These are phyloP conservation scores for Melanargia galathea DNA, from an alignment of 2,888 invertebrate genomes.

Conservation along the genomic window DNA sequence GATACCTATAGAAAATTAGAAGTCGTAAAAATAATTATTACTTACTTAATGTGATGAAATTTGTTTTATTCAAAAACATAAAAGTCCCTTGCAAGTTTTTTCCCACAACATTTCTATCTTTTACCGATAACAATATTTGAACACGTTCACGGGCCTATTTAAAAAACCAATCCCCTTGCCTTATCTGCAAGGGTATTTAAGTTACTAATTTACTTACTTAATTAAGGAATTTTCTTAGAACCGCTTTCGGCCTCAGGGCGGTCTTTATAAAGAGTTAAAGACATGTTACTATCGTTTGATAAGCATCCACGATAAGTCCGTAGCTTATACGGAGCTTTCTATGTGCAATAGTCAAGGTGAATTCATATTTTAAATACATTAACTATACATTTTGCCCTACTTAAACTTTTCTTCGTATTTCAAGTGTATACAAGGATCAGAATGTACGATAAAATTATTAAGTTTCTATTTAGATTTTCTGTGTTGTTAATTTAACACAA, in stretches of 20 bases:
- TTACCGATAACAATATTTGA: slow-evolving; percentile 40
- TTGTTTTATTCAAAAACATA: background rate
- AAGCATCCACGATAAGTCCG: background rate
- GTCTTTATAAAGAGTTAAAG: slow-evolving; percentile 21
- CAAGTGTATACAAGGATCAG: no score
- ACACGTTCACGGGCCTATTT: slow-evolving; percentile 29
- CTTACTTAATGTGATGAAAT: background rate
- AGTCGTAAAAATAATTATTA: no score
- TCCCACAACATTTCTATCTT: background rate
- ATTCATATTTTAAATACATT: no score
- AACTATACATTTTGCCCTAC: no score
- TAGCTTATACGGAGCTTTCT: background rate
- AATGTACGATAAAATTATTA: no score
- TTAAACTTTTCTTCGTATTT: no score
- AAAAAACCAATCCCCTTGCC: slow-evolving; percentile 40
- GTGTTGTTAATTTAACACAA: no score
- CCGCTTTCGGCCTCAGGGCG: slow-evolving; percentile 25
- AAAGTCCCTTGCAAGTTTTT: background rate
- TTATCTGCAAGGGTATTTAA: slow-evolving; percentile 54
- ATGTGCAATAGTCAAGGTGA: background rate
- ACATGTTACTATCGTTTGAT: slow-evolving; percentile 6
- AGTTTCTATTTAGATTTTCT: no score
- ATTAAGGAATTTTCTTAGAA: slow-evolving; percentile 55
- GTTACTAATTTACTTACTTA: slow-evolving; percentile 52
- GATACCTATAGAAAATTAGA: no score